Conservation (phyloP, 2,888 invertebrate genomes). For the Dysmachus trigonus region DNA sequence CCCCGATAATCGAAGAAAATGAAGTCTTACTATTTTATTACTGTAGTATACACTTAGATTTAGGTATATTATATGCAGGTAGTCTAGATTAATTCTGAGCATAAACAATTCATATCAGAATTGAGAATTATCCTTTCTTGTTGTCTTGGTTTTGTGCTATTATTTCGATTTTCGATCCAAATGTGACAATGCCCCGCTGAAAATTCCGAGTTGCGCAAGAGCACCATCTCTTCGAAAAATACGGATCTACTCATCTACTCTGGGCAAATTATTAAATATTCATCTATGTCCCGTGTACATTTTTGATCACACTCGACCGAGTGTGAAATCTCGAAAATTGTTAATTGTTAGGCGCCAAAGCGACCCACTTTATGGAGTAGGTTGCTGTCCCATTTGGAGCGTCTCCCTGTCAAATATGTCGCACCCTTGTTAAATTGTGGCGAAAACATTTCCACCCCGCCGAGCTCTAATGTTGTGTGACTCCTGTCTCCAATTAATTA, state of each 20-base stretch:
- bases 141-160: neutral
- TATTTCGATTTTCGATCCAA: neutral
- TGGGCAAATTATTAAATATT: neutral
- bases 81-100: too few species aligned
- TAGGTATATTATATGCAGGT: neutral
- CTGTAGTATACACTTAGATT: too few species aligned
- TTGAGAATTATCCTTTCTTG: neutral
- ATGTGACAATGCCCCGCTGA: too few species aligned
- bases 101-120: too few species aligned
- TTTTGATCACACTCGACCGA: neutral
- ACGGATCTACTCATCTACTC: neutral
- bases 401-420: conserved; percentile 24
- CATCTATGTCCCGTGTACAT: neutral
- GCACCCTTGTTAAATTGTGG: conserved; percentile 32
- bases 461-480: neutral
- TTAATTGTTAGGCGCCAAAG: neutral
- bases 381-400: neutral
- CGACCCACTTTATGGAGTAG: neutral
- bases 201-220: neutral
- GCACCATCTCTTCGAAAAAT: neutral
- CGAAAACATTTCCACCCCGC: conserved; percentile 31
- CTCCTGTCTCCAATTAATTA: conserved; percentile 35
- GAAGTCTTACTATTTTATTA: too few species aligned
- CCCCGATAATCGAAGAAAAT: too few species aligned
- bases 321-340: neutral